Conservation (phyloP, 2,888 invertebrate genomes). For the Archips xylosteana region DNA sequence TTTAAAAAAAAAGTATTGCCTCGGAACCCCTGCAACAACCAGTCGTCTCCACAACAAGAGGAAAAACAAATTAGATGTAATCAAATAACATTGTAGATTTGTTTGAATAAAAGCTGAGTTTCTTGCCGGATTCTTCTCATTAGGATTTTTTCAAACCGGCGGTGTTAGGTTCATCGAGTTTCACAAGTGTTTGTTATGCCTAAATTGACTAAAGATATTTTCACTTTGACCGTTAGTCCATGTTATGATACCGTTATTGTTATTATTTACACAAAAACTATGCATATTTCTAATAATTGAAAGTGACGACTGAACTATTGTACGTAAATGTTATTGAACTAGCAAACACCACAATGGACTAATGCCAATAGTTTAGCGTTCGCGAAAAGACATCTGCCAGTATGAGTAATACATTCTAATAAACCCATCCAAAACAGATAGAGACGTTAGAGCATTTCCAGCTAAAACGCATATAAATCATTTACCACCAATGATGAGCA, state of each 20-base stretch:
- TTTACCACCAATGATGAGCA: constrained; percentile 18
- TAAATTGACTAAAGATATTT: too few species aligned
- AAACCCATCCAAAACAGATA: constrained; percentile 20
- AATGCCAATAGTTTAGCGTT: constrained; percentile 6
- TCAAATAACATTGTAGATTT: too few species aligned
- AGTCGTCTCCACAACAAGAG: too few species aligned
- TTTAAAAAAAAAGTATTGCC: too few species aligned
- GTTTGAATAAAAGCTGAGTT: too few species aligned
- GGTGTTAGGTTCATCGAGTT: too few species aligned
- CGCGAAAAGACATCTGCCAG: constrained; percentile 22
- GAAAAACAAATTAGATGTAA: too few species aligned
- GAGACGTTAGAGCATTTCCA: constrained; percentile 18
- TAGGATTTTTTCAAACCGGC: too few species aligned
- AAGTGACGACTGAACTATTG: not conserved
- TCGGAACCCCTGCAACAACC: too few species aligned
- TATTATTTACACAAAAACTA: not conserved
- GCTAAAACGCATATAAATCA: constrained; percentile 24
- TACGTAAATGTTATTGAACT: not conserved
- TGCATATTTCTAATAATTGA: not conserved
- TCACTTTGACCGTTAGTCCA: too few species aligned
- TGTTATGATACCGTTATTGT: not conserved
- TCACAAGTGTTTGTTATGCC: too few species aligned
- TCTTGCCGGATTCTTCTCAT: too few species aligned
- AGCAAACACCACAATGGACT: not conserved
- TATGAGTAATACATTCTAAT: constrained; percentile 9